Percentiles rank a stretch among this genome's conserved stretches.
These are phyloP conservation scores for Gobius niger DNA, from an alignment of 2,113 vertebrate genomes.

Conservation along the genomic window DNA sequence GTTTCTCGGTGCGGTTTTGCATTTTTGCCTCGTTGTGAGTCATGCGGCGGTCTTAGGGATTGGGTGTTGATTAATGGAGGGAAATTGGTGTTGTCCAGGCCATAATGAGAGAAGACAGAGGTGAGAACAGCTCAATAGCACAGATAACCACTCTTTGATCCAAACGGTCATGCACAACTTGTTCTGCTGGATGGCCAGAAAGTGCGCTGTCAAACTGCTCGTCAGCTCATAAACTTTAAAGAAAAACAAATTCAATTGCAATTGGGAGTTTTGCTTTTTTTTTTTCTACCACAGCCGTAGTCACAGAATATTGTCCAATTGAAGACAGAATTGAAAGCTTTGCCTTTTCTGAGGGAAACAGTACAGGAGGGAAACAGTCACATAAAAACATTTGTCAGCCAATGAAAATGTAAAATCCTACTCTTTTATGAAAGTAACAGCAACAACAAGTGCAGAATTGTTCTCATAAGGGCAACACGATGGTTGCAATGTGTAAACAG, in stretches of 20 bases:
- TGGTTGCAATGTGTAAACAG: no score
- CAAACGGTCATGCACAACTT: constrained; percentile 86
- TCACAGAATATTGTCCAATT: no score
- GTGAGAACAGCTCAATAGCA: constrained; percentile 96
- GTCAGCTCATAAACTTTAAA: constrained; percentile 79
- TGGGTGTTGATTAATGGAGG: constrained; percentile 84
- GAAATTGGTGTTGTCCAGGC: constrained; percentile 82
- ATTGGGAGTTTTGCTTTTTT: background rate
- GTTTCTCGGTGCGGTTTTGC: constrained; percentile 58
- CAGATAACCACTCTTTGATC: constrained; percentile 94
- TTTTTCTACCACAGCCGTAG: no score
- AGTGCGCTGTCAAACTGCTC: constrained; percentile 80
- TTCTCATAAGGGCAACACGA: no score
- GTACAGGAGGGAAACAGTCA: no score
- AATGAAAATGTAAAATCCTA: no score
- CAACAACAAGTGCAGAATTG: no score
- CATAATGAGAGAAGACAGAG: constrained; percentile 96
- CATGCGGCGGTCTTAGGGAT: constrained; percentile 68
- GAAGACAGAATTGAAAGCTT: no score
- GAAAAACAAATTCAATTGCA: background rate
- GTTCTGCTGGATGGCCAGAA: constrained; percentile 76
- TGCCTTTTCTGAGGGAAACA: no score
- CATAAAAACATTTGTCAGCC: no score
- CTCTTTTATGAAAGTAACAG: no score
- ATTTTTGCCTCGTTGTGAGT: constrained; percentile 72